Conservation (phyloP, 1,140 invertebrate species). For the Latrodectus geometricus region DNA sequence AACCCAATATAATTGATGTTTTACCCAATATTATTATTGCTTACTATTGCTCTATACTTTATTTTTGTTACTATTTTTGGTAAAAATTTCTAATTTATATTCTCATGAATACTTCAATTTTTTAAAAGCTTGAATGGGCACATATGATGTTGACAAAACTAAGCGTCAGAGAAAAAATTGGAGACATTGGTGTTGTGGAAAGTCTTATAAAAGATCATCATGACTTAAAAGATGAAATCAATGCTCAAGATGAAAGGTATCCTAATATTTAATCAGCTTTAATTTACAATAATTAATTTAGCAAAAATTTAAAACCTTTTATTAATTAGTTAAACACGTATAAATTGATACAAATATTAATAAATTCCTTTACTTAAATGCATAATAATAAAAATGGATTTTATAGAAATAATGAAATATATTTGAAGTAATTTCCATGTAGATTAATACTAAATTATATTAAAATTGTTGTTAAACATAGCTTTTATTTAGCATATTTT, state of each 20-base stretch:
- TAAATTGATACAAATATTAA: no score
- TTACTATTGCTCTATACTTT: not conserved
- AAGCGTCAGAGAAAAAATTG: slow-evolving; percentile 42
- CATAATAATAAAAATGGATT: no score
- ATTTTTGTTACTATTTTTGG: not conserved
- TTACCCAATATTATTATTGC: not conserved
- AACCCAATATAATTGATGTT: not conserved
- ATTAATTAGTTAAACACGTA: no score
- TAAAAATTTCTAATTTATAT: not conserved
- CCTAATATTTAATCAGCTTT: no score
- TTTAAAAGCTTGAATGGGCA: slow-evolving; percentile 46
- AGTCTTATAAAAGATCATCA: slow-evolving; percentile 43
- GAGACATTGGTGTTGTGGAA: slow-evolving; percentile 30
- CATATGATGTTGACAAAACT: slow-evolving; percentile 29
- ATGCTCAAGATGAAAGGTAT: slow-evolving; percentile 24
- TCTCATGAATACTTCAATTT: not conserved
- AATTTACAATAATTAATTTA: no score
- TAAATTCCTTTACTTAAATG: no score
- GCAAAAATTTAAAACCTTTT: no score
- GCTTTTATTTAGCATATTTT: no score
- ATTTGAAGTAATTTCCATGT: no score
- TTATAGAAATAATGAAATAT: no score
- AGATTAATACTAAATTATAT: no score
- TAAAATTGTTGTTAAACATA: no score
- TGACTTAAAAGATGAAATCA: slow-evolving; percentile 27